Conservation (phyloP, 2,888 invertebrate genomes). For the Teleogryllus oceanicus region DNA sequence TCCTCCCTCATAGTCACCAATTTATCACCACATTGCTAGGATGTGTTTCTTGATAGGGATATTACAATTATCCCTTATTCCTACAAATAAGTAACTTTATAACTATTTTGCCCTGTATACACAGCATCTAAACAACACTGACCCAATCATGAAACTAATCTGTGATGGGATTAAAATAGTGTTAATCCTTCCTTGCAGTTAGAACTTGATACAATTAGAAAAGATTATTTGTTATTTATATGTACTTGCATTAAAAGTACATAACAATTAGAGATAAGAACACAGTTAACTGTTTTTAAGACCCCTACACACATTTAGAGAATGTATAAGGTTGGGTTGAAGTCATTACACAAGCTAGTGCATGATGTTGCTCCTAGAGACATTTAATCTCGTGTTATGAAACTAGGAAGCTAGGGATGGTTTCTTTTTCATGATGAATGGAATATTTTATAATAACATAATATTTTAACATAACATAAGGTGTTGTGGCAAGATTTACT, state of each 20-base stretch:
- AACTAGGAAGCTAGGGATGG: constrained; percentile 11
- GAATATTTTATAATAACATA: not conserved
- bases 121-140: constrained; percentile 9
- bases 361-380: not conserved
- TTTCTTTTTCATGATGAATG: not conserved
- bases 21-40: constrained; percentile 12
- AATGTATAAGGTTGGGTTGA: not conserved
- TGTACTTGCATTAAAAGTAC: not conserved
- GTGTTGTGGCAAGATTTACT: no score
- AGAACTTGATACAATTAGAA: constrained; percentile 9
- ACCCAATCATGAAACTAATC: constrained; percentile 1
- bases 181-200: not conserved
- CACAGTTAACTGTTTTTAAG: not conserved
- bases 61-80: not conserved
- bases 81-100: not conserved
- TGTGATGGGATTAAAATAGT: constrained; percentile 2
- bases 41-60: not conserved
- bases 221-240: not conserved
- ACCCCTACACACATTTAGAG: not conserved
- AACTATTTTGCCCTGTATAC: constrained; percentile 5
- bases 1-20: not conserved
- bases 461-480: no score
- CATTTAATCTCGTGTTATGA: not conserved
- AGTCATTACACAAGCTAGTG: not conserved
- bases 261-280: not conserved